phyloP scores from a whole-genome alignment of 2,113 vertebrate species.

The Scolopax mira region DNA sequence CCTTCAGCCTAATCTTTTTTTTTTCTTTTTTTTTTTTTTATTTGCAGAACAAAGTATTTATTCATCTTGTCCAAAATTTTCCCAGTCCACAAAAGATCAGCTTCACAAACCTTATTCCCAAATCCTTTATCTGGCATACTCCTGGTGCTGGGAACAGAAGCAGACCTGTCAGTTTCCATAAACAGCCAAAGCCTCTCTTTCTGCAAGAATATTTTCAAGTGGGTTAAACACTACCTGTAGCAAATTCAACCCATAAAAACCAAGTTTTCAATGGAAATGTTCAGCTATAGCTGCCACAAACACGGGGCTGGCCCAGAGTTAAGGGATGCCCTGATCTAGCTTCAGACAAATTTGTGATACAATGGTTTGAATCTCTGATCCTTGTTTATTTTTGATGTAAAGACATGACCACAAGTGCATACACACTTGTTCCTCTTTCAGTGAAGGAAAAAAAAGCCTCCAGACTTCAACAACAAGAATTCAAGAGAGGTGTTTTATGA shows the following conservation, averaged over 20 bases:
- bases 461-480: not conserved
- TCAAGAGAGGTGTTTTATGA: not conserved
- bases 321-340: too few species aligned
- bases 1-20: not conserved
- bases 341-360: not conserved
- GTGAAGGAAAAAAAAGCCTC: too few species aligned
- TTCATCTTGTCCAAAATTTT: not conserved
- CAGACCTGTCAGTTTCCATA: not conserved
- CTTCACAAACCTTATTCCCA: not conserved
- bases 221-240: not conserved
- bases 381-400: not conserved
- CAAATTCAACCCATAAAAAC: not conserved
- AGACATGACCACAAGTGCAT: too few species aligned
- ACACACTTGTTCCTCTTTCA: rapidly evolving
- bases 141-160: not conserved
- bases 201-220: not conserved
- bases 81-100: not conserved
- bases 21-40: not conserved
- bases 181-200: not conserved
- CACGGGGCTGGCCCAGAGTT: not conserved
- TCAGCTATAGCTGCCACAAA: not conserved
- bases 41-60: slow-evolving; percentile 7
- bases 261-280: not conserved
- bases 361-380: not conserved
- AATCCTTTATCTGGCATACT: not conserved